These are phyloP conservation scores for Scyliorhinus canicula DNA, from an alignment of 2,797 vertebrate species.

Conservation along the genomic window DNA sequence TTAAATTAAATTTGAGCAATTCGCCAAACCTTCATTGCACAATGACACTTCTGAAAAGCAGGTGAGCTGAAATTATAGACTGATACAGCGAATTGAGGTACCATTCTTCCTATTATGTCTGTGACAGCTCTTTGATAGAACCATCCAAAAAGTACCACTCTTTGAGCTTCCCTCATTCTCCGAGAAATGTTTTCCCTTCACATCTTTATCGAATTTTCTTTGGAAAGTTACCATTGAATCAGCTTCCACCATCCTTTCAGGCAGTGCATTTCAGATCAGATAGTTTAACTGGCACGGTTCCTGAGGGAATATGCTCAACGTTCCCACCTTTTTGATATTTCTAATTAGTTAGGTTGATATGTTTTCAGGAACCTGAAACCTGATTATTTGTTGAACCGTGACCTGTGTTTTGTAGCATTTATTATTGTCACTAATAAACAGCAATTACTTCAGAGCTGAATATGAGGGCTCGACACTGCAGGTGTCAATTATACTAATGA, in stretches of 20 bases:
- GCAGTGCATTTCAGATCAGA: background rate
- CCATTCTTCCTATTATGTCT: too few relatives aligned
- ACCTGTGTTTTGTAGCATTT: background rate
- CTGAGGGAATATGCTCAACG: background rate
- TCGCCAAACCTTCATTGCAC: background rate
- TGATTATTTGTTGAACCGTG: background rate
- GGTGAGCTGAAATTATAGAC: background rate
- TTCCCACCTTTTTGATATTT: background rate
- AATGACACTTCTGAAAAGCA: background rate
- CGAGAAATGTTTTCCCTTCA: too few relatives aligned
- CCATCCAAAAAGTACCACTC: too few relatives aligned
- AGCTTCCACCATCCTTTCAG: too few relatives aligned
- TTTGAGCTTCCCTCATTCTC: too few relatives aligned
- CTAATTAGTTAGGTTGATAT: background rate
- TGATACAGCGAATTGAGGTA: background rate
- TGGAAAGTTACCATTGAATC: too few relatives aligned
- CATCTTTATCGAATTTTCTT: too few relatives aligned
- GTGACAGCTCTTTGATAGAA: too few relatives aligned
- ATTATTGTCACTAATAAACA: background rate
- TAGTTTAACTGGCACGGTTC: background rate
- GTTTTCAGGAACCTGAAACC: background rate
- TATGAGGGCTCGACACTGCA: background rate
- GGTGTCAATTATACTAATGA: background rate
- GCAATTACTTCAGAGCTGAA: background rate
- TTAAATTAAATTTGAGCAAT: background rate